Conservation (phyloP, 2,797 vertebrate genomes). For the Falco columbarius region DNA sequence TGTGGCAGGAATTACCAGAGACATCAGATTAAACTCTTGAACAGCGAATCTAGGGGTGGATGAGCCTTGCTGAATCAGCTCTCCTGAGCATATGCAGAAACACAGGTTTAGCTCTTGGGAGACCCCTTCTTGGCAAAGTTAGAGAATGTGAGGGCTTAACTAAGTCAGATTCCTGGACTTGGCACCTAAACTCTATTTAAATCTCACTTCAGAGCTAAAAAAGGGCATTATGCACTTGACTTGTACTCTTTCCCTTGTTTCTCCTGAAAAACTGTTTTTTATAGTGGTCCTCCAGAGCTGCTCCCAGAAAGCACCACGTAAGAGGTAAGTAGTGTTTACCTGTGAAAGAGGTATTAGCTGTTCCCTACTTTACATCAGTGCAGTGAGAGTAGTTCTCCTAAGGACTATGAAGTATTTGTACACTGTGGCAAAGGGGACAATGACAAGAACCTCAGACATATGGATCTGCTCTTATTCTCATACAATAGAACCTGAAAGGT, state of each 20-base stretch:
- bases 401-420: background rate
- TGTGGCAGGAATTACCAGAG: background rate
- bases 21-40: background rate
- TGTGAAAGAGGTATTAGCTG: background rate
- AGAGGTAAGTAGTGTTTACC: background rate
- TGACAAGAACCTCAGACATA: background rate
- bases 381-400: background rate
- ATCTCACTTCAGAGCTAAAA: background rate
- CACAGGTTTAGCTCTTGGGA: background rate
- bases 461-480: background rate
- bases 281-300: background rate
- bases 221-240: background rate
- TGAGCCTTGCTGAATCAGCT: background rate
- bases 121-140: background rate
- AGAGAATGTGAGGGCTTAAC: background rate
- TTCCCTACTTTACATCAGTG: background rate
- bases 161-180: background rate
- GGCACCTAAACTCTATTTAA: background rate
- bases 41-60: background rate
- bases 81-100: background rate
- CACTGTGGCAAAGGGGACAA: background rate
- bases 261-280: background rate
- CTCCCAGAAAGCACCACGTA: background rate
- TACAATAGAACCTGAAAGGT: background rate
- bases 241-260: background rate